These are phyloP conservation scores for Lithophane semibrunnea DNA, from an alignment of 2,888 invertebrate species.

Conservation along the genomic window DNA sequence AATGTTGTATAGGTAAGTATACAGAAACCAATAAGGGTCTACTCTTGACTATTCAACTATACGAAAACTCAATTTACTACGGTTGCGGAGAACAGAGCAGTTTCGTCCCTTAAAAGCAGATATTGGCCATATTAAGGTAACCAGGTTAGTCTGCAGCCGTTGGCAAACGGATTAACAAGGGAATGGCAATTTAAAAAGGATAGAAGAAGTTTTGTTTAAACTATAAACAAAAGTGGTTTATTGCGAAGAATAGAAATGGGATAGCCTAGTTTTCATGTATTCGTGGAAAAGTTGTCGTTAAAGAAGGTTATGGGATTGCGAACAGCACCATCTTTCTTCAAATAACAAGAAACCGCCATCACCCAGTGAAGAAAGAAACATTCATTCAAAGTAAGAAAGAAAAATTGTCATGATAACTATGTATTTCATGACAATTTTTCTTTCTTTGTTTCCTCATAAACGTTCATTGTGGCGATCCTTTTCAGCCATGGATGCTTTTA, in stretches of 20 bases:
- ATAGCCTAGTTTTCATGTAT: neutral
- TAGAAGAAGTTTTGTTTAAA: neutral
- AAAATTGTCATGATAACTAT: too few relatives aligned
- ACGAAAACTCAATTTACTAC: conserved; percentile 49
- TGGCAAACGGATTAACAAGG: conserved; percentile 11
- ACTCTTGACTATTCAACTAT: conserved; percentile 26
- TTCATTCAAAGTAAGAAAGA: too few relatives aligned
- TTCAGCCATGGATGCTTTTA: conserved; percentile 13
- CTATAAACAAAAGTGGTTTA: neutral
- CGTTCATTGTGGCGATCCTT: neutral
- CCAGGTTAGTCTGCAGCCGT: conserved; percentile 36
- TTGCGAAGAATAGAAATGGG: neutral
- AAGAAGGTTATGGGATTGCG: too few relatives aligned
- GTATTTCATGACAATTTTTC: neutral
- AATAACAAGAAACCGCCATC: neutral
- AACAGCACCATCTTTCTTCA: neutral
- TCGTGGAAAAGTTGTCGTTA: neutral
- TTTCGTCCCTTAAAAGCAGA: conserved; percentile 43
- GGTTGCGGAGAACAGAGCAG: conserved; percentile 46
- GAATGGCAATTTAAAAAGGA: neutral
- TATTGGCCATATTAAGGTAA: conserved; percentile 56
- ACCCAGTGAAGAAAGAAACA: too few relatives aligned
- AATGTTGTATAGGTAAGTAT: neutral
- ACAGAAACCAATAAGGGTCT: conserved; percentile 29
- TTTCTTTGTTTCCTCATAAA: neutral